Evolutionary conservation across 2,797 vertebrate species (phyloP).

Genomic region (Crocodylus rhombifer): DNA sequence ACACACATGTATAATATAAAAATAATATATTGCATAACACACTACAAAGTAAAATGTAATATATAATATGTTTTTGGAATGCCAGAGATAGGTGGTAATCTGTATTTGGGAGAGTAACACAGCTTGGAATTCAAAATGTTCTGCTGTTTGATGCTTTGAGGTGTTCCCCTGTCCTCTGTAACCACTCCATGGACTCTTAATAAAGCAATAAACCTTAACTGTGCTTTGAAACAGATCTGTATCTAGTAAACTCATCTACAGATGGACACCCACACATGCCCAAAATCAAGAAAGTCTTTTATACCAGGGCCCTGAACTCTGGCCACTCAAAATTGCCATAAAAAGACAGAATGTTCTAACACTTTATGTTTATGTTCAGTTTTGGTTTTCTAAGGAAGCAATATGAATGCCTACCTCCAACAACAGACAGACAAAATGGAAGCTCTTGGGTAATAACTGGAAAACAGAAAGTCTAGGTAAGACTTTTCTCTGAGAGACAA

Average conservation of each 20-base stretch:
- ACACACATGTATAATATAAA: too few species aligned
- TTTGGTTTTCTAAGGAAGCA: neutral
- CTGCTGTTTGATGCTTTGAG: neutral
- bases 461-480: neutral
- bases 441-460: neutral
- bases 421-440: neutral
- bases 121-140: neutral
- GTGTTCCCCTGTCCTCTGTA: neutral
- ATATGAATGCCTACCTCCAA: neutral
- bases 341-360: neutral
- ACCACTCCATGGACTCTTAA: neutral
- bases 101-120: neutral
- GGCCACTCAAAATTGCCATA: neutral
- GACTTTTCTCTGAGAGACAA: neutral
- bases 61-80: neutral
- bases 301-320: neutral
- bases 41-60: too few species aligned
- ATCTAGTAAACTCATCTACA: neutral
- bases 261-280: neutral
- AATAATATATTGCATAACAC: too few species aligned
- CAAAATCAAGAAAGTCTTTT: neutral
- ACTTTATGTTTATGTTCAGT: neutral
- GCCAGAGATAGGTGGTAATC: neutral
- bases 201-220: slow-evolving; percentile 26
- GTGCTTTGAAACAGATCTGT: neutral